These are phyloP conservation scores for Acanthis flammea DNA, from an alignment of 2,797 vertebrate genomes.

Conservation along the genomic window DNA sequence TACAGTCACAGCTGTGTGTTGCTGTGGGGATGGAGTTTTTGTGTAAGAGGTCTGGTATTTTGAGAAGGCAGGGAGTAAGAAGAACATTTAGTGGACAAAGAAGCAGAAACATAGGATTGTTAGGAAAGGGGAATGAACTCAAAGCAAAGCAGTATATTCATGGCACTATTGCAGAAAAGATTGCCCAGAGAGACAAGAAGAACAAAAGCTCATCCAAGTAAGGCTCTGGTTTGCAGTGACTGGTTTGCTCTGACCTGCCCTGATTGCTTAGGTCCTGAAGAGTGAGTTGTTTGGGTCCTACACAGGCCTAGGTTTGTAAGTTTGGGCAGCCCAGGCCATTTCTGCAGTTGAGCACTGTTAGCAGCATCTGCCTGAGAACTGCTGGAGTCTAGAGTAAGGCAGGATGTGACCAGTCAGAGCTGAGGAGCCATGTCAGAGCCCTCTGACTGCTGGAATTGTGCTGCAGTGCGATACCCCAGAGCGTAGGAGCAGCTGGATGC, in stretches of 20 bases:
- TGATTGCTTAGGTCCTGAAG: not conserved
- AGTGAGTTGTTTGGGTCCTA: not conserved
- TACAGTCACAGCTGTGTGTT: not conserved
- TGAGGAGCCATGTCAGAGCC: not conserved
- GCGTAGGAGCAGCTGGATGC: rapidly evolving
- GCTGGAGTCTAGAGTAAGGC: not conserved
- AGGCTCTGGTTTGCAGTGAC: not conserved
- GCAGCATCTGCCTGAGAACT: not conserved
- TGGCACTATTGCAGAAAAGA: not conserved
- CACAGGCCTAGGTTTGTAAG: not conserved
- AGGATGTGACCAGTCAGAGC: not conserved
- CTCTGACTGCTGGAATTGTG: not conserved
- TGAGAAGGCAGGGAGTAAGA: not conserved
- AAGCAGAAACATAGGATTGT: not conserved
- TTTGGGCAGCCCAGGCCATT: not conserved
- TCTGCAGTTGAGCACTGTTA: not conserved
- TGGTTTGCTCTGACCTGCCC: not conserved
- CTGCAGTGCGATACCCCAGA: not conserved
- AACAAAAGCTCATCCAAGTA: not conserved
- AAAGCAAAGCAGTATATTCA: not conserved
- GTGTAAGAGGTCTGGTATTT: not conserved
- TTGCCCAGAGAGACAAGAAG: not conserved
- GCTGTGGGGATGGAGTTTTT: not conserved
- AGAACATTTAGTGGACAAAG: not conserved
- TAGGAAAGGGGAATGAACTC: not conserved